A percentile compares a stretch with the other conserved stretches of the same genome.
Conservation (phyloP, 1,140 invertebrate species). For the Chlorops oryzae region DNA sequence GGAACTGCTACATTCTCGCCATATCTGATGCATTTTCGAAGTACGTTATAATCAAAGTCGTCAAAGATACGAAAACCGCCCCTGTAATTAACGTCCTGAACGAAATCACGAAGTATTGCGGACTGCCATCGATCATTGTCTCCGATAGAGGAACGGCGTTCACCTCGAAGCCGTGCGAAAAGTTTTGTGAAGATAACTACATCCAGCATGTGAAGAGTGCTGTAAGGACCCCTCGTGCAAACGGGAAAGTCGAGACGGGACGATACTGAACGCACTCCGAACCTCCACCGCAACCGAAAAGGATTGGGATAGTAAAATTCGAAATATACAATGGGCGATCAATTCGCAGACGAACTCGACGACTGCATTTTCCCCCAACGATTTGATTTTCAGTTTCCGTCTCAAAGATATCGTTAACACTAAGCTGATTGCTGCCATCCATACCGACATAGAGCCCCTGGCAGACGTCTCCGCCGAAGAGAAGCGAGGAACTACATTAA, state of each 20-base stretch:
- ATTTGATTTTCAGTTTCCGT: conserved; percentile 20
- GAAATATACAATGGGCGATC: conserved; percentile 22
- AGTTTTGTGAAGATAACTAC: conserved; percentile 9
- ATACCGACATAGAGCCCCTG: too few relatives aligned
- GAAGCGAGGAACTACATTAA: too few relatives aligned
- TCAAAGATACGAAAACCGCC: conserved; percentile 16
- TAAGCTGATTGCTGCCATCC: conserved; percentile 9
- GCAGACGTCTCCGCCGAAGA: too few relatives aligned
- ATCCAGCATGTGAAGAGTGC: conserved; percentile 13
- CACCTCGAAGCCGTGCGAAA: conserved; percentile 7
- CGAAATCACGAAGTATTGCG: conserved; percentile 13
- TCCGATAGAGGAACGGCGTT: conserved; percentile 21
- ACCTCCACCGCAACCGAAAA: conserved; percentile 6
- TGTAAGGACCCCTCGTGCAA: conserved; percentile 15
- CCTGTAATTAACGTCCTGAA: conserved; percentile 26
- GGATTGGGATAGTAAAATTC: conserved; percentile 22
- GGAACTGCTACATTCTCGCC: conserved; percentile 48
- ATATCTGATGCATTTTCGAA: conserved; percentile 40
- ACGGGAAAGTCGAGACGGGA: conserved; percentile 28
- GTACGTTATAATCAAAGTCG: conserved; percentile 11
- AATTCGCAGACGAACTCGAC: conserved; percentile 25
- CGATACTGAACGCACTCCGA: conserved; percentile 13
- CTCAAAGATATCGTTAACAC: conserved; percentile 1
- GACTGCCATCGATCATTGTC: conserved; percentile 21
- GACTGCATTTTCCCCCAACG: conserved; percentile 21